These are phyloP conservation scores for Cheilinus undulatus DNA, from an alignment of 2,113 vertebrate species.

Conservation along the genomic window DNA sequence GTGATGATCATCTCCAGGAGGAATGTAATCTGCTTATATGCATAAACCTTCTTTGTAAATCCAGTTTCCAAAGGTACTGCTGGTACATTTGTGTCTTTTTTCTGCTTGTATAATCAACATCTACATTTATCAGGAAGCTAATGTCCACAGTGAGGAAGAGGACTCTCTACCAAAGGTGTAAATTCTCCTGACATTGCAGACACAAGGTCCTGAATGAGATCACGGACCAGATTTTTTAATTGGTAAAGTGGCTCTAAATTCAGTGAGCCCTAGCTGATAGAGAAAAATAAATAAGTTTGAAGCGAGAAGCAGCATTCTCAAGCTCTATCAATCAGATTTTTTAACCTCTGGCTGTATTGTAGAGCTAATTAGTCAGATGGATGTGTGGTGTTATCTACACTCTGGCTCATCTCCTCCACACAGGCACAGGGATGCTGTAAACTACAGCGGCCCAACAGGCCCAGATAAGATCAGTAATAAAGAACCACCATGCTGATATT, in stretches of 20 bases:
- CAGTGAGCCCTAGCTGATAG: constrained; percentile 32
- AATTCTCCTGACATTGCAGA: constrained; percentile 8
- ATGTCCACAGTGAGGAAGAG: constrained; percentile 3
- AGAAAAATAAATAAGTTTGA: constrained; percentile 49
- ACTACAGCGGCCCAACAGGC: constrained; percentile 31
- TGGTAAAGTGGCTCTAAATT: constrained; percentile 60
- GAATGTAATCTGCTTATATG: constrained; percentile 54
- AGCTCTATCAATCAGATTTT: constrained; percentile 58
- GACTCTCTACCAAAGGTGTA: constrained; percentile 13
- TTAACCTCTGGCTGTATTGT: constrained; percentile 41
- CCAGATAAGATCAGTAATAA: constrained; percentile 65
- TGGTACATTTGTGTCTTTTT: constrained; percentile 35
- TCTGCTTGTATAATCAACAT: constrained; percentile 22
- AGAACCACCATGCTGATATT: constrained; percentile 54
- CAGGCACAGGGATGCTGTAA: constrained; percentile 44
- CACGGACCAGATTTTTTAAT: constrained; percentile 36
- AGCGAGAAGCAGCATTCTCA: constrained; percentile 41
- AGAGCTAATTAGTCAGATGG: constrained; percentile 77
- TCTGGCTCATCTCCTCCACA: constrained; percentile 50
- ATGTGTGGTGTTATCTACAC: constrained; percentile 66
- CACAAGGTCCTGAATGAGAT: constrained; percentile 34
- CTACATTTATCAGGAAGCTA: constrained; percentile 12
- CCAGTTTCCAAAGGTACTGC: constrained; percentile 8
- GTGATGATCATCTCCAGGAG: constrained; percentile 46
- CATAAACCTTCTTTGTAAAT: constrained; percentile 43